Evolutionary conservation across 2,113 vertebrate species (phyloP).

Genomic region (Archilochus colubris): DNA sequence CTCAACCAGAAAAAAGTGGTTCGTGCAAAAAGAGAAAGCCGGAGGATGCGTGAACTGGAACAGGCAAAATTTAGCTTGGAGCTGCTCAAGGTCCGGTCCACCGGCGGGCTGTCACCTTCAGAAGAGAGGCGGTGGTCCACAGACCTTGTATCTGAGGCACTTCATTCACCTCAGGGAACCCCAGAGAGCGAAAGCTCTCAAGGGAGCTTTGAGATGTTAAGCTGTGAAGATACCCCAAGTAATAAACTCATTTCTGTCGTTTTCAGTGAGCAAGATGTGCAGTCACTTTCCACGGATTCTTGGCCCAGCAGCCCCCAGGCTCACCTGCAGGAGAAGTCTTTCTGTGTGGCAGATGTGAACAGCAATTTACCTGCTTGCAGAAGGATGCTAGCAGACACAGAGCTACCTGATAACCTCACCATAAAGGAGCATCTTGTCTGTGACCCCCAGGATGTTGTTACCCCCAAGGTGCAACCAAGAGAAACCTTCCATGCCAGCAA

Average conservation of each 20-base stretch:
- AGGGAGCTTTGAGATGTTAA: slow-evolving; percentile 90
- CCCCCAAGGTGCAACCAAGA: slow-evolving; percentile 56
- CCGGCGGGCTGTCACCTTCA: slow-evolving; percentile 82
- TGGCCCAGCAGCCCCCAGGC: slow-evolving; percentile 51
- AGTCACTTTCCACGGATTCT: background rate
- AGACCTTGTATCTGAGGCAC: slow-evolving; percentile 81
- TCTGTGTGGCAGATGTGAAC: slow-evolving; percentile 39
- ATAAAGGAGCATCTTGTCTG: background rate
- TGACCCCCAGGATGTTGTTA: slow-evolving; percentile 27
- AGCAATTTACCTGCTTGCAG: background rate
- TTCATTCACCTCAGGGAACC: slow-evolving; percentile 85
- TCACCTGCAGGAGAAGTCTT: slow-evolving; percentile 53
- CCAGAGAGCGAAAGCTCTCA: slow-evolving; percentile 94
- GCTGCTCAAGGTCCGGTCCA: slow-evolving; percentile 92
- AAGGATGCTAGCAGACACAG: slow-evolving; percentile 4
- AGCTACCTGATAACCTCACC: slow-evolving; percentile 42
- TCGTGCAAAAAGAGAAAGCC: slow-evolving; percentile 92
- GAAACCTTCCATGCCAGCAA: slow-evolving; percentile 77
- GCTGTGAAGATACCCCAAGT: slow-evolving; percentile 80
- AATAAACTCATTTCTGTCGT: slow-evolving; percentile 53
- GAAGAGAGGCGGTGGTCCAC: slow-evolving; percentile 89
- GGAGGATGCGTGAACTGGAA: slow-evolving; percentile 94
- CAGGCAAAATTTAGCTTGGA: slow-evolving; percentile 97
- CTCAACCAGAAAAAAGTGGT: slow-evolving; percentile 87
- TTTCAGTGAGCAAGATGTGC: slow-evolving; percentile 65